Evolutionary conservation across 2,888 invertebrate genomes (phyloP).

Genomic region (Blera fallax): DNA sequence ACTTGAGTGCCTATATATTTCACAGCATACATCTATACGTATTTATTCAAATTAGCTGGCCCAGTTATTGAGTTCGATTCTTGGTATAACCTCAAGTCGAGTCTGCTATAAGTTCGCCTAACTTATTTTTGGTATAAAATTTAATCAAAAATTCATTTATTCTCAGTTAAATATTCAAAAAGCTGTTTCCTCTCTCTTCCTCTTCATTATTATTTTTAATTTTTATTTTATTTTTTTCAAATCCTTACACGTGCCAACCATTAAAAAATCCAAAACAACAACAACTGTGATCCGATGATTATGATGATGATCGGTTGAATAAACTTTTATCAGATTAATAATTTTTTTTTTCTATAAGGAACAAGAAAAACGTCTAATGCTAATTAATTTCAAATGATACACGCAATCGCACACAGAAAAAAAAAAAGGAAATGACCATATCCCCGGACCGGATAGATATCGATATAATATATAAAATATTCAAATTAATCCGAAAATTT

Average conservation of each 20-base stretch:
- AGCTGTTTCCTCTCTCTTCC: conserved; percentile 1
- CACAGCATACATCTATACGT: neutral
- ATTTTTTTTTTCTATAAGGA: neutral
- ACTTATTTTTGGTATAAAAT: neutral
- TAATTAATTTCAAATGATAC: conserved; percentile 26
- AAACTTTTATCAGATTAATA: conserved; percentile 52
- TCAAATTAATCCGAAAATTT: conserved; percentile 34
- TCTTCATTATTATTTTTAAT: neutral
- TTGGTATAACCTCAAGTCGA: neutral
- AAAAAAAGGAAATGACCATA: conserved; percentile 37
- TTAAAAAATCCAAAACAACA: conserved; percentile 2
- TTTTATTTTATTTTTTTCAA: neutral
- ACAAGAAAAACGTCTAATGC: conserved; percentile 11
- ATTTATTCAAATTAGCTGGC: conserved; percentile 26
- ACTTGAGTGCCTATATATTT: neutral
- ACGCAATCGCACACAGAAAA: conserved; percentile 18
- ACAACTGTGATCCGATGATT: neutral
- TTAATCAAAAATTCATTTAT: conserved; percentile 34
- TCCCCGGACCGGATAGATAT: conserved; percentile 24
- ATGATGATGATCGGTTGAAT: conserved; percentile 48
- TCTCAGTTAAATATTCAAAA: conserved; percentile 27
- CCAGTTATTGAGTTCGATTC: conserved; percentile 4
- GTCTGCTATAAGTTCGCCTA: neutral
- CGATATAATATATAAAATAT: conserved; percentile 14
- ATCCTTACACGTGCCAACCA: conserved; percentile 44